These are phyloP conservation scores for Eurystomus glaucurus DNA, from an alignment of 2,797 vertebrate genomes.

Conservation along the genomic window DNA sequence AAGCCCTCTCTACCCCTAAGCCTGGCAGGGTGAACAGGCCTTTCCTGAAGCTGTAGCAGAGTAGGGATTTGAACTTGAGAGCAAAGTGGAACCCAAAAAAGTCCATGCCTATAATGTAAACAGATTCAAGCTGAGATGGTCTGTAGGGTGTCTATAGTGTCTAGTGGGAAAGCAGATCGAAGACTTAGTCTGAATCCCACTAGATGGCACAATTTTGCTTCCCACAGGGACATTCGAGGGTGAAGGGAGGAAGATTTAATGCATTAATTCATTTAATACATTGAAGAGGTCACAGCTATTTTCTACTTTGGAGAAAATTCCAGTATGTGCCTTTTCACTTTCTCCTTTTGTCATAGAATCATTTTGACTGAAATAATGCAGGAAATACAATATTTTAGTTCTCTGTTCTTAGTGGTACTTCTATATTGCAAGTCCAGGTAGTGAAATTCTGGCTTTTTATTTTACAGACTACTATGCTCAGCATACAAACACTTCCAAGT, in stretches of 20 bases:
- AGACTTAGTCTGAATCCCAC: not conserved
- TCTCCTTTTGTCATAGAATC: conserved; percentile 19
- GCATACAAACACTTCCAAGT: not conserved
- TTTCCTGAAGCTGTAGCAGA: not conserved
- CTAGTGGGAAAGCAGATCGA: not conserved
- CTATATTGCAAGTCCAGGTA: not conserved
- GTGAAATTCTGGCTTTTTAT: not conserved
- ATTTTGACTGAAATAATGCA: not conserved
- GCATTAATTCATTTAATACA: not conserved
- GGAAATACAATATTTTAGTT: conserved; percentile 15
- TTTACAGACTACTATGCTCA: not conserved
- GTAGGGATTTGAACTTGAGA: not conserved
- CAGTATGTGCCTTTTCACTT: not conserved
- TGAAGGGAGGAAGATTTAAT: not conserved
- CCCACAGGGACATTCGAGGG: accelerated
- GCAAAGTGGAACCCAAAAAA: not conserved
- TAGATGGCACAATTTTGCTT: conserved; percentile 49
- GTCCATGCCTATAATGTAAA: not conserved
- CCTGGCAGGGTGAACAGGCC: not conserved
- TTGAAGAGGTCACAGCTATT: not conserved
- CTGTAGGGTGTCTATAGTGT: accelerated
- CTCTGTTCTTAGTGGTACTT: not conserved
- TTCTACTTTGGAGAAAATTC: conserved; percentile 21
- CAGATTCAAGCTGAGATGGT: not conserved
- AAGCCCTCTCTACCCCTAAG: not conserved